Base-by-base conservation (phyloP, 1,140 invertebrate genomes). In the Planococcus citri region DNA sequence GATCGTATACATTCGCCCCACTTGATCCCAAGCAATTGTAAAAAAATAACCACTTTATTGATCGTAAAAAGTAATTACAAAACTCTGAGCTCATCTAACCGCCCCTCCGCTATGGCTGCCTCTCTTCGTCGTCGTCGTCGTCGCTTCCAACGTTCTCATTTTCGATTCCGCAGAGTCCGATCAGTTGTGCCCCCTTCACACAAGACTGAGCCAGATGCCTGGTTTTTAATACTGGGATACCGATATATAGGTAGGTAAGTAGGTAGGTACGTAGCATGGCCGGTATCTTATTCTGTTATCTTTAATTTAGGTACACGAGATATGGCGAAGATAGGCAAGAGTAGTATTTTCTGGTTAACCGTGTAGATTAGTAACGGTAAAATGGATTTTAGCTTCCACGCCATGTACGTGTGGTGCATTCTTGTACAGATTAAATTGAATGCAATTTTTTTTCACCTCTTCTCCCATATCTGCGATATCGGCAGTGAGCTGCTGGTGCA, bases 21-120 rank as follows among this genome's bases (percentile, higher is more conserved):
- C 41, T 51, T 51, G 29, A 12, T 33, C 29, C 29, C 29, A 33
- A n/a, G 51, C 60, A 64, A 64, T 64, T 64, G 20, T 64, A 64
- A 27, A 64, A n/a, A n/a, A 64, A 64, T 64, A 64, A 22, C 60
- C 60, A 25, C 60, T 64, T 64, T 64, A 64, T 64, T 64, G 60
- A 64, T 64, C 60, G 17, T 64, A 64, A 64, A 64, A 64, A 64
- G 60, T 64, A 64, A 64, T 64, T 64, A 64, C 60, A 64, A 64
- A 25, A 10, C 17, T 4, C 25, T 25, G 57, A n/a, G 6, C 57
- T 37, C 33, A 8, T 6, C 6, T 37, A 6, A 37, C 14, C 33
- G 33, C 33, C 6, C 6, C 6, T 8, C 33, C 33, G 33, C 6
- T 14, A 37, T 37, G 6, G 33, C 14, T 37, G 6, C 14, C 33